Base-by-base conservation (phyloP, 2,113 vertebrate genomes). In the Oriolus oriolus region DNA sequence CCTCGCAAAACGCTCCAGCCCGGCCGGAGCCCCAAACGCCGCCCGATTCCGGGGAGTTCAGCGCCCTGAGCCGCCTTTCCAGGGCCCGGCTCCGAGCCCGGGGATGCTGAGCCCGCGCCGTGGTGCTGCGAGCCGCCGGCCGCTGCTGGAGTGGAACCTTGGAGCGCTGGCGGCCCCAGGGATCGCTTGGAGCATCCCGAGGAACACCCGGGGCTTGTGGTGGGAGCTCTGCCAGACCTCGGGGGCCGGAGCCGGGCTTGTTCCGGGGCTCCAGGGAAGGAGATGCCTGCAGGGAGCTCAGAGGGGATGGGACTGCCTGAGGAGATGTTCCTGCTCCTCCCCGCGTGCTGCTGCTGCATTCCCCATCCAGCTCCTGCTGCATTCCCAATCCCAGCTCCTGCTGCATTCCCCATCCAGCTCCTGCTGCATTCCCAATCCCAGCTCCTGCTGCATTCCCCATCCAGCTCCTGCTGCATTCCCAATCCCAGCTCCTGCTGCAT, bases 41-140 rank as follows among this genome's bases (percentile, higher is more conserved):
- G 1, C n/a, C 61, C 0, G 0, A 21, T 35, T 24, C 42, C n/a
- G 1, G 1, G 6, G 52, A 45, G 16, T 3, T n/a, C 16, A 4
- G 14, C 16, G 0, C 4, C 10, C 37, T 22, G 10, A 10, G 68
- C 39, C 8, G 22, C 2, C 11, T 10, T 37, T 15, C 31, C 39
- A 28, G 27, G 23, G 3, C 27, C 42, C n/a, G 79, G 63, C 26
- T 45, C 47, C 66, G 8, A 1, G 10, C 44, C 39, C 50, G 3
- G 2, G 27, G 77, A 41, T 12, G 63, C 80, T 10, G 81, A 82
- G 85, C 41, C 74, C 35, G 0, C 0, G 8, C 30, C 2, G 26
- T 1, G 33, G 28, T 39, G 90, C 68, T 35, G 28, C 12, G 4
- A 64, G 76, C 41, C 60, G 3, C 10, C 84, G 11, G 84, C 11